These are phyloP conservation scores for Neosilurus mollespiculum DNA, from an alignment of 2,797 vertebrate species.

Conservation along the genomic window DNA sequence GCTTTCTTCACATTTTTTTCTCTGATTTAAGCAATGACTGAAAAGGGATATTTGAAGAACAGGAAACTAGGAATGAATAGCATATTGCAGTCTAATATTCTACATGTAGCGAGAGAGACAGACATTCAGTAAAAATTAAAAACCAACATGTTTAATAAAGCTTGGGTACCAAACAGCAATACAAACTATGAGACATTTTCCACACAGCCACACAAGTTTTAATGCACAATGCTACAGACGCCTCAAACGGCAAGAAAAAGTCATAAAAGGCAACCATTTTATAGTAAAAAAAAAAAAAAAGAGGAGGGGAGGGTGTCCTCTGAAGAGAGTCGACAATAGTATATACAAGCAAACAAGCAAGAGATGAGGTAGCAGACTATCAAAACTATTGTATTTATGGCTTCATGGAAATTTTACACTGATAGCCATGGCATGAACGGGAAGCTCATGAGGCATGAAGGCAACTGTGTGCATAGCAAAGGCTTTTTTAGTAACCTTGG, in stretches of 20 bases:
- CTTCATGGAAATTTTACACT: slow-evolving; percentile 49
- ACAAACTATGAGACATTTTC: slow-evolving; percentile 85
- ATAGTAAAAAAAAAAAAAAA: slow-evolving; percentile 26
- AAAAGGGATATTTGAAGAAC: slow-evolving; percentile 93
- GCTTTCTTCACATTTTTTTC: slow-evolving; percentile 24
- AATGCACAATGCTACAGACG: slow-evolving; percentile 83
- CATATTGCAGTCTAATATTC: slow-evolving; percentile 83
- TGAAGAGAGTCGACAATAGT: slow-evolving; percentile 70
- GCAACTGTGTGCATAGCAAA: slow-evolving; percentile 57
- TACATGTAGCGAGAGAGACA: slow-evolving; percentile 94
- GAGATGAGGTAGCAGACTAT: slow-evolving; percentile 72
- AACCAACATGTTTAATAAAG: slow-evolving; percentile 97
- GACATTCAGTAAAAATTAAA: slow-evolving; percentile 92
- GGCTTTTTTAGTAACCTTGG: slow-evolving; percentile 94
- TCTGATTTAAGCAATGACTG: slow-evolving; percentile 4
- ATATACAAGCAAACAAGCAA: slow-evolving; percentile 73
- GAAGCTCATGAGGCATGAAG: slow-evolving; percentile 31
- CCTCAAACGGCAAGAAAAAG: slow-evolving; percentile 73
- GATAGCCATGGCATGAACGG: slow-evolving; percentile 36
- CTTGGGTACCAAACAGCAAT: slow-evolving; percentile 91
- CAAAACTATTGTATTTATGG: slow-evolving; percentile 72
- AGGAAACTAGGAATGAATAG: slow-evolving; percentile 76
- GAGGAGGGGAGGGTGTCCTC: slow-evolving; percentile 66
- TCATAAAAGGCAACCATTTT: slow-evolving; percentile 64
- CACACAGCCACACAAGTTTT: slow-evolving; percentile 86